Evolutionary conservation across 1,140 invertebrate species (phyloP), one percentile per base, ranked within the genome.

Genomic region (Cotesia glomerata): DNA sequence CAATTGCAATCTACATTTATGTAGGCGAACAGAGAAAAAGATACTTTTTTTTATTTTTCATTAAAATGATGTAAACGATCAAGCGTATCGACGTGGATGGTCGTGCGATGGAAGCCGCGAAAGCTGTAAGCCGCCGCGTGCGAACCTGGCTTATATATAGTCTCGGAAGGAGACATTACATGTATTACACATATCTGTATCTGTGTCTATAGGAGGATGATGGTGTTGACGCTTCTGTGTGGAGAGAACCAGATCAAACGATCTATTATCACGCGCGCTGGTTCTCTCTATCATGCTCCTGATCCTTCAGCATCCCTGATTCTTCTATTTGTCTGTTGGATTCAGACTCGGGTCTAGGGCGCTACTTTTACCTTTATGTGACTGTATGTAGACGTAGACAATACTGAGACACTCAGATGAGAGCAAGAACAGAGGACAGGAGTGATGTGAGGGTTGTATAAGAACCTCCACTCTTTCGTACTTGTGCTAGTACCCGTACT

Each of bases 141-240:
- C n/a, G 35, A 52, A n/a, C 52, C 51, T 16, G 16, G 32, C 68
- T 66, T 62, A 69, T 73, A 75, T 75, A 75, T 75, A 75, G 69
- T 61, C 34, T 63, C 32, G 13, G 45, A 35, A 34, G 54, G 52
- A 61, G 9, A 14, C 59, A 71, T 34, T 11, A 58, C 35, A 45
- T 16, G 34, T 18, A 61, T 16, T 35, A 59, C 35, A 62, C 39
- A 58, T 36, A 58, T 32, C n/a, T 62, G 36, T 16, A 36, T 70
- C 4, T 16, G 13, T 18, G n/a, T 7, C 18, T 16, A 18, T 54
- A 14, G 13, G 52, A 16, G 16, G 56, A 18, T 9, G 56, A 58
- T 16, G 56, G 14, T 58, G 56, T 26, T 18, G 52, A 14, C 11
- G 52, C 13, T 54, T n/a, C 52, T 54, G 52, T 54, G 56, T 18